Conservation (phyloP, 2,888 invertebrate species). For the Drosophila lacicola region DNA sequence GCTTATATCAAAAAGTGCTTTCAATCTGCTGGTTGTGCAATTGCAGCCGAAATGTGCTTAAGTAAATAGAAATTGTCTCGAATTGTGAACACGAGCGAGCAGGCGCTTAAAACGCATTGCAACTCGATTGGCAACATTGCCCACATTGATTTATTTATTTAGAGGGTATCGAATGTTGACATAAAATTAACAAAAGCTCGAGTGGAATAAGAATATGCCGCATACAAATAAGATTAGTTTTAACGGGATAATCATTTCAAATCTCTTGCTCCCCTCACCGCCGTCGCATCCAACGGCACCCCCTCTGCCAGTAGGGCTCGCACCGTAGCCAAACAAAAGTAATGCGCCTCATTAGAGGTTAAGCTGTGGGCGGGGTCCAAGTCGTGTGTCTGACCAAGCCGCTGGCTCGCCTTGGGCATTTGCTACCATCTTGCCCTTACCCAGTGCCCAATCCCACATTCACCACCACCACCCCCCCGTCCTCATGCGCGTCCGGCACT, state of each 20-base stretch:
- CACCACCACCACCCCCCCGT: neutral
- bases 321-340: constrained; percentile 52
- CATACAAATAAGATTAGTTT: constrained; percentile 65
- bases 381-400: constrained; percentile 31
- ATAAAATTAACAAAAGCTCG: constrained; percentile 59
- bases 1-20: too few relatives aligned
- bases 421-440: constrained; percentile 15
- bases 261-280: constrained; percentile 41
- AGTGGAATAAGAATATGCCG: constrained; percentile 16
- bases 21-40: neutral
- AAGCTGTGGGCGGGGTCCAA: constrained; percentile 55
- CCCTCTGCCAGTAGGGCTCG: neutral
- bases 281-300: neutral
- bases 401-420: constrained; percentile 44
- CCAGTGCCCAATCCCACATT: constrained; percentile 9
- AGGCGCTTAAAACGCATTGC: constrained; percentile 40
- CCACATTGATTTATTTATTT: constrained; percentile 47
- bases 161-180: constrained; percentile 63
- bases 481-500: neutral
- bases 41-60: constrained; percentile 4
- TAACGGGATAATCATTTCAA: constrained; percentile 78
- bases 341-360: constrained; percentile 77
- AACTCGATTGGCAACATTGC: constrained; percentile 32
- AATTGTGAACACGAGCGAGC: neutral
- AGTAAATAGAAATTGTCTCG: neutral